Base-by-base conservation (phyloP, 2,797 vertebrate species). In the Neopelma chrysocephalum region DNA sequence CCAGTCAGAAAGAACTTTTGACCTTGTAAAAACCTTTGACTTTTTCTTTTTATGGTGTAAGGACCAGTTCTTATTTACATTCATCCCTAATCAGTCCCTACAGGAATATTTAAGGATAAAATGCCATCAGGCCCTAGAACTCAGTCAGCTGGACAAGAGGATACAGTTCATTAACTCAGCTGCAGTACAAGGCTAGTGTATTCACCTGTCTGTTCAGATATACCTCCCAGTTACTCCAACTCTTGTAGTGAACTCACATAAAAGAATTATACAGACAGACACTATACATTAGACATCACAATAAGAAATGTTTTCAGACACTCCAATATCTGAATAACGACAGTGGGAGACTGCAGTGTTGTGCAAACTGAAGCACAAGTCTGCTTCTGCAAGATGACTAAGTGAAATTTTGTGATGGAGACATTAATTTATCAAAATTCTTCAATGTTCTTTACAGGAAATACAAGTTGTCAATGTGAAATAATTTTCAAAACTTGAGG, bases 141-240 rank as follows among this genome's bases (percentile, higher is more conserved):
- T 79, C 94, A 94, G 77, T 89, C 87, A 93, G 85, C 76, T 95
- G 79, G 79, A 94, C 85, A 82, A 86, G 80, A 45, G 16, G 72
- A 94, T 73, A 93, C 62, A 91, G 91, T 91, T 96, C 95, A 95
- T 97, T 96, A 96, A 86, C 60, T 93, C 70, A 1, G 4, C 66
- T 87, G 53, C 47, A n/a, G 61, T 60, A 66, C 51, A 38, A 90
- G 58, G 57, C 66, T 83, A 56, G 65, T 85, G 54, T 92, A 83
- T 82, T 90, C 91, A 95, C 69, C 65, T 93, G 93, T 96, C 95
- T 95, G 82, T 94, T 96, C 94, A 93, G 82, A 93, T 96, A 77
- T 91, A 54, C 89, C 54, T 95, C 92, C 82, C 82, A 90, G 89
- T 95, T 96, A 94, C 82, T 96, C 85, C 89, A 91, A 62, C 29